Percentiles rank a stretch among this genome's conserved stretches.
These are phyloP conservation scores for Syrmaticus mikado DNA, from an alignment of 2,113 vertebrate genomes.

Conservation along the genomic window DNA sequence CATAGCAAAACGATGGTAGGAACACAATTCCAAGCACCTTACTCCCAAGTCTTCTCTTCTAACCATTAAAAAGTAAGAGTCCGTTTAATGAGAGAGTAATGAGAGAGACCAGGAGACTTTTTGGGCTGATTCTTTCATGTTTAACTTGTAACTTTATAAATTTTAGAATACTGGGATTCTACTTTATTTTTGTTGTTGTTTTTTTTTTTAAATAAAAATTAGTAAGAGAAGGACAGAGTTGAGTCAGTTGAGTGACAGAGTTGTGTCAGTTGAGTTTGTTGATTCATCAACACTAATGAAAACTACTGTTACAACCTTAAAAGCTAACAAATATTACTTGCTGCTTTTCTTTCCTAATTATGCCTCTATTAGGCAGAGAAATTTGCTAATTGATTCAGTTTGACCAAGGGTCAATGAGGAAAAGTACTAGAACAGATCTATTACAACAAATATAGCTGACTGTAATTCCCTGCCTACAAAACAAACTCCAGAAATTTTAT, in stretches of 20 bases:
- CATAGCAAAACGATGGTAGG: background rate
- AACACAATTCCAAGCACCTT: background rate
- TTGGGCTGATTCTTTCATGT: background rate
- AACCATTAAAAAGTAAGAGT: background rate
- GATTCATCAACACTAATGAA: background rate
- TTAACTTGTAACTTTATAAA: background rate
- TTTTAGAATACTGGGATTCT: background rate
- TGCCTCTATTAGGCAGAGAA: background rate
- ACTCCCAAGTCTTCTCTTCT: background rate
- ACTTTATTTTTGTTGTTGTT: no score
- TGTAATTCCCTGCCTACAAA: background rate
- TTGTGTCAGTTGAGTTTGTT: background rate
- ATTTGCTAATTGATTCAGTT: background rate
- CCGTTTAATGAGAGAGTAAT: background rate
- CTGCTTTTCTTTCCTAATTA: background rate
- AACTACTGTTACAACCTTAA: background rate
- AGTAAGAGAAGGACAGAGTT: background rate
- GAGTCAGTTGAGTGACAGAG: background rate
- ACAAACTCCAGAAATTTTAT: background rate
- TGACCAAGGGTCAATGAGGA: background rate
- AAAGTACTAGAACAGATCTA: fast-evolving
- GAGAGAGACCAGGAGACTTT: background rate
- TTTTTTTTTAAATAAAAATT: background rate
- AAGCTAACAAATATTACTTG: background rate
- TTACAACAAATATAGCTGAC: background rate